phyloP scores from a whole-genome alignment of 1,140 invertebrate genomes.

The Pomacea maculata region DNA sequence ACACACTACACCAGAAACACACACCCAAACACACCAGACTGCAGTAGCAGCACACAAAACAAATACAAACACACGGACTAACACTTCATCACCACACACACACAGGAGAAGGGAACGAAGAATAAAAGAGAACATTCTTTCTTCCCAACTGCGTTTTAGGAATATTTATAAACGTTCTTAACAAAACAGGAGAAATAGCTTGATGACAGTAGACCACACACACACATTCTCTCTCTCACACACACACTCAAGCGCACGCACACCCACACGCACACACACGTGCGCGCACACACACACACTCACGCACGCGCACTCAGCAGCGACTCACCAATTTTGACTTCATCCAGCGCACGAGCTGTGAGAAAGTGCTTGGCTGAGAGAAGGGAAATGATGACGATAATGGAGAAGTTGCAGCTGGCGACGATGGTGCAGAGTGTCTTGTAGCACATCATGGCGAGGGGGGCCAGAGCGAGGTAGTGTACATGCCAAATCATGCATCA shows the following conservation, averaged over 20 bases:
- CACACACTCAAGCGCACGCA: background rate
- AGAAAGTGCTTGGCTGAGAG: background rate
- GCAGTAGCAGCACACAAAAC: too few relatives aligned
- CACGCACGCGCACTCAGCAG: background rate
- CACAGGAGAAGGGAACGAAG: too few relatives aligned
- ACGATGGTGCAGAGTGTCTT: background rate
- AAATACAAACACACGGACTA: too few relatives aligned
- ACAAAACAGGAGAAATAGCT: too few relatives aligned
- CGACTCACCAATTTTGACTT: constrained; percentile 5
- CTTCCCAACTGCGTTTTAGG: too few relatives aligned
- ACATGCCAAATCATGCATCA: too few relatives aligned
- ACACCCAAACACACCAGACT: too few relatives aligned
- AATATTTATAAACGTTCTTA: too few relatives aligned
- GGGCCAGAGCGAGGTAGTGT: background rate
- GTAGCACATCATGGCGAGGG: background rate
- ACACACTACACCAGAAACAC: too few relatives aligned
- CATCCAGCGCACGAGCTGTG: background rate
- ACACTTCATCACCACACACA: too few relatives aligned
- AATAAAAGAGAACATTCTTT: too few relatives aligned
- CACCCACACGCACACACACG: background rate
- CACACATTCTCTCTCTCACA: background rate
- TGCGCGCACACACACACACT: background rate
- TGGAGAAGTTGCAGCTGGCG: background rate
- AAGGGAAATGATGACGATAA: background rate
- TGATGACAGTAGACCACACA: too few relatives aligned